These are phyloP conservation scores for Onychomys torridus DNA, from an alignment of 2,797 vertebrate species.

Conservation along the genomic window DNA sequence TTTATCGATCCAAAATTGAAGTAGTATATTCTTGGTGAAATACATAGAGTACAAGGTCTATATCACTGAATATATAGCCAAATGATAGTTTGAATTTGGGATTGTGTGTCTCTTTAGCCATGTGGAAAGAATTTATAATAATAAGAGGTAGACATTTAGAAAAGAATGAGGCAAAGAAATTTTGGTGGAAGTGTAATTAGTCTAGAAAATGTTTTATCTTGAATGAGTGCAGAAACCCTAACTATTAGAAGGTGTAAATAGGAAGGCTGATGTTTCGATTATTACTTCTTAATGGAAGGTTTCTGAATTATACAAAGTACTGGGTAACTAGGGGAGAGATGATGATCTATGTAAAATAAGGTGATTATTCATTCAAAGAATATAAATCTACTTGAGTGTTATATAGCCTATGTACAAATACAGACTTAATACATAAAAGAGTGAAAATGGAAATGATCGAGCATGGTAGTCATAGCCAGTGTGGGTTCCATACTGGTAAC, in stretches of 20 bases:
- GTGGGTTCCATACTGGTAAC: not conserved
- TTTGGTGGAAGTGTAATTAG: not conserved
- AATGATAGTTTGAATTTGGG: not conserved
- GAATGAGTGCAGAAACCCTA: not conserved
- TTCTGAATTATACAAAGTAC: not conserved
- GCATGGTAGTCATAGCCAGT: not conserved
- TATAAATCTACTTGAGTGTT: not conserved
- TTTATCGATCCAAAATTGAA: not conserved
- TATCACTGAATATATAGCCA: not conserved
- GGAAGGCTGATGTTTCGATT: not conserved
- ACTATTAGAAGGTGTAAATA: not conserved
- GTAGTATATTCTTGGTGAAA: not conserved
- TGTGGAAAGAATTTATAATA: not conserved
- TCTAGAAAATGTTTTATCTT: not conserved
- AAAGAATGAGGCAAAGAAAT: not conserved
- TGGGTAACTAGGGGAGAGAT: not conserved
- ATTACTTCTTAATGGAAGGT: not conserved
- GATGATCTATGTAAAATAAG: not conserved
- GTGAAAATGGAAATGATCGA: not conserved
- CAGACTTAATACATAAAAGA: not conserved
- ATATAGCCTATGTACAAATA: too few species aligned
- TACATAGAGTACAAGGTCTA: not conserved
- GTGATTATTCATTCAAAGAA: not conserved
- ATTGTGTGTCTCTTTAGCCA: not conserved
- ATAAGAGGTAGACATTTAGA: not conserved